Conservation (phyloP, 1,140 invertebrate genomes). For the Drosophila triauraria region DNA sequence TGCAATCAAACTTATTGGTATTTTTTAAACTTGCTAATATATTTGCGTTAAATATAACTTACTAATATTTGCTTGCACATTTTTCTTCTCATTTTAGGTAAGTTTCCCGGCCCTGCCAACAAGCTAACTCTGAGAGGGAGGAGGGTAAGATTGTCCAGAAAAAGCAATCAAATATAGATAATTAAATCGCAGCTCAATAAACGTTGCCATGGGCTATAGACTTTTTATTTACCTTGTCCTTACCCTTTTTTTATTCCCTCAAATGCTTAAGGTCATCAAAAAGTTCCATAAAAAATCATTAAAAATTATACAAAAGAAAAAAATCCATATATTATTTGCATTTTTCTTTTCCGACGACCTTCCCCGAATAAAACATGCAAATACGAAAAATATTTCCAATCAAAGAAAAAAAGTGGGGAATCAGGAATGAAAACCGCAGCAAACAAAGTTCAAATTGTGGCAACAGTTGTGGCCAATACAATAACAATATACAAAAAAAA, state of each 20-base stretch:
- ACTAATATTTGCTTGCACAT: background rate
- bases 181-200: conserved; percentile 6
- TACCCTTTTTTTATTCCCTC: background rate
- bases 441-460: conserved; percentile 69
- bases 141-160: conserved; percentile 26
- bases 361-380: conserved; percentile 20
- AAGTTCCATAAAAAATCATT: conserved; percentile 22
- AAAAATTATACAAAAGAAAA: conserved; percentile 20
- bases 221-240: conserved; percentile 22
- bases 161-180: conserved; percentile 1
- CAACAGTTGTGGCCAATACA: conserved; percentile 62
- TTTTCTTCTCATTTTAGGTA: conserved; percentile 36
- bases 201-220: conserved; percentile 18
- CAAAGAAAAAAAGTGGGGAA: conserved; percentile 33
- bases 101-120: conserved; percentile 9
- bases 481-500: conserved; percentile 62
- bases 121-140: background rate
- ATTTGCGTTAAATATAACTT: background rate
- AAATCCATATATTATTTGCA: conserved; percentile 10
- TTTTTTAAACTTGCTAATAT: background rate
- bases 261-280: conserved; percentile 40
- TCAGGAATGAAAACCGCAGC: conserved; percentile 52
- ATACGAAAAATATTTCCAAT: conserved; percentile 47
- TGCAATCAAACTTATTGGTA: conserved; percentile 4
- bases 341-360: background rate